A percentile compares a stretch with the other conserved stretches of the same genome.
phyloP scores from a whole-genome alignment of 2,888 invertebrate species.

The Leptinotarsa juncta region DNA sequence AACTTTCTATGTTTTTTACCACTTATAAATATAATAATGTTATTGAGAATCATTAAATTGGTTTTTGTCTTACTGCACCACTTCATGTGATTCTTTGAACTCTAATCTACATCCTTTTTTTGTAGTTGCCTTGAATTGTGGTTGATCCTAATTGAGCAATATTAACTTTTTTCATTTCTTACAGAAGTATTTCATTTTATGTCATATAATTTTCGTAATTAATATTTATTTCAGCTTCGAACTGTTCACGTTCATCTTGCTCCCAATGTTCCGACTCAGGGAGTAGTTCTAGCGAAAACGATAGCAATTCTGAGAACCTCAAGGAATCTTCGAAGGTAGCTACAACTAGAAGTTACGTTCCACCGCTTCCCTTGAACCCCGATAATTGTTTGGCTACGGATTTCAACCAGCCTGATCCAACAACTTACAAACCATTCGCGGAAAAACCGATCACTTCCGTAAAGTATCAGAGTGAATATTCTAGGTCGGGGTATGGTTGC shows the following conservation, averaged over 20 bases:
- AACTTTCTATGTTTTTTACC: too few relatives aligned
- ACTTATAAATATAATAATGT: too few relatives aligned
- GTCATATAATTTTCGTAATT: neutral
- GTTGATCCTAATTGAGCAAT: too few relatives aligned
- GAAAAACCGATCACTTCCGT: conserved; percentile 37
- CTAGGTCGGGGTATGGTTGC: conserved; percentile 52
- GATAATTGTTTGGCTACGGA: conserved; percentile 63
- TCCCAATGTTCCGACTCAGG: conserved; percentile 72
- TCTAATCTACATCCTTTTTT: too few relatives aligned
- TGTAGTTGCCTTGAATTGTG: too few relatives aligned
- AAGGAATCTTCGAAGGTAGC: conserved; percentile 54
- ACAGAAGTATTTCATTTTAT: neutral
- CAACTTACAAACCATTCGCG: conserved; percentile 60
- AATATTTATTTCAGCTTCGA: conserved; percentile 71
- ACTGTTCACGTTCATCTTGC: conserved; percentile 78
- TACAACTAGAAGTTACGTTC: conserved; percentile 32
- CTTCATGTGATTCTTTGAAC: too few relatives aligned
- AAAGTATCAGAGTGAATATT: conserved; percentile 48
- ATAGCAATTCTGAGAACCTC: conserved; percentile 52
- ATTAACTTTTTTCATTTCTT: neutral
- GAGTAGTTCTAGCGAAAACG: conserved; percentile 61
- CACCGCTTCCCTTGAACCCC: conserved; percentile 39
- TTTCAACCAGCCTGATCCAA: conserved; percentile 62
- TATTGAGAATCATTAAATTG: too few relatives aligned
- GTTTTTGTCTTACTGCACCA: too few relatives aligned